Conservation (phyloP, 2,888 invertebrate species). For the Pantelozetes paolii region DNA sequence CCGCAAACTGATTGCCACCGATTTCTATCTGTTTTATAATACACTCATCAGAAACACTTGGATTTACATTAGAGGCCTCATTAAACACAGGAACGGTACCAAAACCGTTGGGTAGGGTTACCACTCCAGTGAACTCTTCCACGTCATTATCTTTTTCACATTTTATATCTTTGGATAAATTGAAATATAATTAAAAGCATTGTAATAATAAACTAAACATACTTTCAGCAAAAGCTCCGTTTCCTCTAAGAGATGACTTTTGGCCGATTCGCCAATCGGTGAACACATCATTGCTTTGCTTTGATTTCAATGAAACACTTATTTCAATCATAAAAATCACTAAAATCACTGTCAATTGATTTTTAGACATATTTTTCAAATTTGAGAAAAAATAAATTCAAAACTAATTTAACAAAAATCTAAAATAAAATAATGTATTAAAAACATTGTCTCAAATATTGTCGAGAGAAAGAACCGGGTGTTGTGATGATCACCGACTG, state of each 20-base stretch:
- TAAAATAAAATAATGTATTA: too few relatives aligned
- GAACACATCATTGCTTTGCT: conserved; percentile 17
- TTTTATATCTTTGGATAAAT: conserved; percentile 47
- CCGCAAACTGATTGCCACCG: conserved; percentile 29
- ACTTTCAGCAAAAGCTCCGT: conserved; percentile 21
- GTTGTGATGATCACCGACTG: conserved; percentile 2
- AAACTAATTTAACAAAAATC: too few relatives aligned
- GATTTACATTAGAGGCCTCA: conserved; percentile 41
- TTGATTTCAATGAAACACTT: not conserved
- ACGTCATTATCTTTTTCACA: conserved; percentile 46
- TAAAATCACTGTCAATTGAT: not conserved
- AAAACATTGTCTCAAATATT: not conserved
- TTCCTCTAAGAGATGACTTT: not conserved
- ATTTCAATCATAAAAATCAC: not conserved
- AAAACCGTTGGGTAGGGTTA: conserved; percentile 46
- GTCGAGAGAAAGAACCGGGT: not conserved
- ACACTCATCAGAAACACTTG: conserved; percentile 41
- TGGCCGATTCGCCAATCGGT: conserved; percentile 14
- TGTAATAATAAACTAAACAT: not conserved
- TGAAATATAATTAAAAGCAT: not conserved
- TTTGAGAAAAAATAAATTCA: not conserved
- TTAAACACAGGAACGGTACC: conserved; percentile 45
- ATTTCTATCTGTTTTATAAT: conserved; percentile 42
- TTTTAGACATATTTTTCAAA: conserved; percentile 5
- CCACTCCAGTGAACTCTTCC: conserved; percentile 47